Conservation (phyloP, 1,140 invertebrate genomes). For the Bombus fervidus region DNA sequence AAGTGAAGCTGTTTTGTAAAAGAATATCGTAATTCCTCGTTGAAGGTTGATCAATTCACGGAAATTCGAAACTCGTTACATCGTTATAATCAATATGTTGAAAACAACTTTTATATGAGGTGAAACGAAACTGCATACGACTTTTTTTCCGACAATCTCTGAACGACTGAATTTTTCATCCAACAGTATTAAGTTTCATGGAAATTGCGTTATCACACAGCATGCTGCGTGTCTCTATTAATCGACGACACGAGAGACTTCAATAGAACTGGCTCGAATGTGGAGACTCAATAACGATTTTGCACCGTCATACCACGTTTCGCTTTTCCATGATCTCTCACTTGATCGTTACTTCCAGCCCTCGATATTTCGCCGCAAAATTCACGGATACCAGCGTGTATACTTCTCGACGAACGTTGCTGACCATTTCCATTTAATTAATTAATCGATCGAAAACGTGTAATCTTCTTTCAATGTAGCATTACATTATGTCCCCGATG, state of each 20-base stretch:
- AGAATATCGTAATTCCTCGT: no score
- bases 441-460: conserved; percentile 52
- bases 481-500: conserved; percentile 44
- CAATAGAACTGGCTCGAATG: conserved; percentile 18
- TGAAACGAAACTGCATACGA: neutral
- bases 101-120: neutral
- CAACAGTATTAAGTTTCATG: neutral
- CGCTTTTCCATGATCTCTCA: conserved; percentile 59
- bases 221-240: conserved; percentile 32
- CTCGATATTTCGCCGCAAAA: conserved; percentile 1
- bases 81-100: no score
- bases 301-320: conserved; percentile 68
- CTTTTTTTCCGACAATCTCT: neutral
- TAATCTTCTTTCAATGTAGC: conserved; percentile 41
- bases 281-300: conserved; percentile 42
- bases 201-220: neutral
- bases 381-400: neutral
- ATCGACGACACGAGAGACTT: conserved; percentile 25
- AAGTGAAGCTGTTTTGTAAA: neutral
- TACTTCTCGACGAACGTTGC: neutral
- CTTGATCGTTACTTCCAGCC: conserved; percentile 42
- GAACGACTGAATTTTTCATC: neutral
- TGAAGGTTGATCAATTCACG: no score
- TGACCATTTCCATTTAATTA: conserved; percentile 50
- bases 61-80: no score